Percentiles rank a stretch among this genome's conserved stretches.
Conservation (phyloP, 2,797 vertebrate genomes). For the Enteromius treurensis region DNA sequence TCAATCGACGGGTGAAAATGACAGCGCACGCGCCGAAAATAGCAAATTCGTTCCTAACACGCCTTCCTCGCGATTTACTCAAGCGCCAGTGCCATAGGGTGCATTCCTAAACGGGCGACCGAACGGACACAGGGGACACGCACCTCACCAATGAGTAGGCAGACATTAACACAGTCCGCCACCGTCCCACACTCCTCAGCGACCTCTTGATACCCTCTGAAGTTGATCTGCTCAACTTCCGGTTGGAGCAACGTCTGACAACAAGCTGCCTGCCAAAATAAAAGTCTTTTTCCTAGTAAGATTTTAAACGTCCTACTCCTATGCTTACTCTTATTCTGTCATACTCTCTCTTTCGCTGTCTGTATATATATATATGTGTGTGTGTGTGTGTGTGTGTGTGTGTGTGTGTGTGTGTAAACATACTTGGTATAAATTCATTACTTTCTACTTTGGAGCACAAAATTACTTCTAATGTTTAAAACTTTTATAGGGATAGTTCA, state of each 20-base stretch:
- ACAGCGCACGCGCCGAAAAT: conserved; percentile 60
- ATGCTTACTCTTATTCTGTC: too few relatives aligned
- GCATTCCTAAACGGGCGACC: conserved; percentile 77
- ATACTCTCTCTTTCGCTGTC: too few relatives aligned
- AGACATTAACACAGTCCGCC: conserved; percentile 74
- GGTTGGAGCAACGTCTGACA: conserved; percentile 61
- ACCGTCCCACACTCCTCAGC: conserved; percentile 78
- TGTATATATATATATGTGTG: too few relatives aligned
- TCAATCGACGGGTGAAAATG: conserved; percentile 53
- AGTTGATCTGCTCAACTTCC: conserved; percentile 67
- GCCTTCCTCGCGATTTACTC: conserved; percentile 54
- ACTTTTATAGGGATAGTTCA: neutral
- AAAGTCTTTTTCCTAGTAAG: neutral
- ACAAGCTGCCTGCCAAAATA: conserved; percentile 31
- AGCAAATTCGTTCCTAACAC: conserved; percentile 57
- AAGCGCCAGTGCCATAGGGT: conserved; percentile 60
- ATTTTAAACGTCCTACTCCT: neutral
- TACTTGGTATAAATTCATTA: neutral
- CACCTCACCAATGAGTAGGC: conserved; percentile 74
- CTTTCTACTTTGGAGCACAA: neutral
- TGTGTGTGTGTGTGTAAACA: neutral
- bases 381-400: too few relatives aligned
- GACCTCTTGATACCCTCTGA: conserved; percentile 76
- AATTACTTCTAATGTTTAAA: neutral
- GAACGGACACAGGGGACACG: conserved; percentile 85